These are phyloP conservation scores for Talpa occidentalis DNA, from an alignment of 2,113 vertebrate species.

Conservation along the genomic window DNA sequence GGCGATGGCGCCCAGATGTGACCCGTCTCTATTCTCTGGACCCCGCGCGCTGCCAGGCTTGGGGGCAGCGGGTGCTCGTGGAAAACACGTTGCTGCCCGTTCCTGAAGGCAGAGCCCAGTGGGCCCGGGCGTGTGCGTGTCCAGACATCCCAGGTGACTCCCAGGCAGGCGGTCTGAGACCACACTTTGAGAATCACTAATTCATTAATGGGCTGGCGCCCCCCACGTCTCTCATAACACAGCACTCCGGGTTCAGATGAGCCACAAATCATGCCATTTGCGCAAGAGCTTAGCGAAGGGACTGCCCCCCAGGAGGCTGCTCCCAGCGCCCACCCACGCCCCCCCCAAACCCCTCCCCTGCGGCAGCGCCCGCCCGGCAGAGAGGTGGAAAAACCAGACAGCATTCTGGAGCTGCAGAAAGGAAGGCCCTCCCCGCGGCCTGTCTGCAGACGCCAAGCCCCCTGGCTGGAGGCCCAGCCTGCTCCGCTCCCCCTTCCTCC, in stretches of 20 bases:
- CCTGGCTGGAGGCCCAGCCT: too few species aligned
- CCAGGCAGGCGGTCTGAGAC: background rate
- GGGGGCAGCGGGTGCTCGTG: too few species aligned
- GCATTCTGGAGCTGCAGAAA: too few species aligned
- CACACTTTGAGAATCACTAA: background rate
- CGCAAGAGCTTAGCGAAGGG: background rate
- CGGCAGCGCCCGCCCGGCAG: background rate
- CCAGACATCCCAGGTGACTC: background rate
- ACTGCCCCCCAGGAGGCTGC: background rate
- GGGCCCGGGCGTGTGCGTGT: background rate
- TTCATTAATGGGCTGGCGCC: background rate
- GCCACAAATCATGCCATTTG: background rate
- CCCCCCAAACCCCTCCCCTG: background rate
- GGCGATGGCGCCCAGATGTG: too few species aligned
- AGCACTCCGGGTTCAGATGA: background rate
- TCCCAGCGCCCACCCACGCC: background rate
- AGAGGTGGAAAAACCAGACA: too few species aligned
- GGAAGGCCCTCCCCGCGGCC: too few species aligned
- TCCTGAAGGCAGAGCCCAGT: too few species aligned
- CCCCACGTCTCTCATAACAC: constrained; percentile 20
- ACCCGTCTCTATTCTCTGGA: too few species aligned
- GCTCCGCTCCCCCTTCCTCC: background rate
- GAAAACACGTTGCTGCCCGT: too few species aligned
- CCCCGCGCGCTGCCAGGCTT: too few species aligned
- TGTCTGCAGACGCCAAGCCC: too few species aligned